Evolutionary conservation across 2,113 vertebrate species (phyloP), one percentile per base, ranked within the genome.

Genomic region (Vireo altiloquus): DNA sequence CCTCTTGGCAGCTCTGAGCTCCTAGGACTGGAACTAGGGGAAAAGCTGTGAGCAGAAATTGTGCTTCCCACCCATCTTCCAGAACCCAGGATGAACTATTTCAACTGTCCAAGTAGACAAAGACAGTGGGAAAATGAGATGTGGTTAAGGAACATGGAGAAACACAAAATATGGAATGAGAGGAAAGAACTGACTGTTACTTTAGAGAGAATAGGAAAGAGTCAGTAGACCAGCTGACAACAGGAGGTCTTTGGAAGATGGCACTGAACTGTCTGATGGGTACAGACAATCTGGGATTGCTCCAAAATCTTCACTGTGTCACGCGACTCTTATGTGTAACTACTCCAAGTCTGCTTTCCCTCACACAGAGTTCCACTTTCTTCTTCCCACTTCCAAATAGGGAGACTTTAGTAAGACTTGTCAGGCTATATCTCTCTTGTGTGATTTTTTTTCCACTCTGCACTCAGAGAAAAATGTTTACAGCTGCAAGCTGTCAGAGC

Each of bases 181-280:
- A 82, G 7, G 11, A 31, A 57, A 74, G 19, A 71, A 28, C 15
- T 33, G n/a, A 6, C 18, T 42, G 12, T 7, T 63, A 8, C 60
- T 71, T 71, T 27, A 28, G 60, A 47, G 37, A 52, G 50, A 89
- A 27, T 4, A 78, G 39, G 75, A 66, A 52, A 31, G 31, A 25
- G 3, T 31, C 40, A 22, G 24, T 27, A 80, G n/a, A 57, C 15
- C 10, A 76, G 9, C 7, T 1, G 1, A 31, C 9, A 23, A 25
- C 6, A 9, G 27, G 16, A 76, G 25, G 19, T 30, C 27, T 85
- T 78, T 35, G 22, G 40, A 76, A 79, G 30, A 50, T 33, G 28
- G 9, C 23, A 66, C 18, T 7, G 2, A 59, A 40, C 11, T 59
- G 8, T 31, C 9, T 78, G 49, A 65, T 0, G 2, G 20, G 13